Base-by-base conservation (phyloP, 64 coral and sea anemone genomes). In the Montipora sp. region DNA sequence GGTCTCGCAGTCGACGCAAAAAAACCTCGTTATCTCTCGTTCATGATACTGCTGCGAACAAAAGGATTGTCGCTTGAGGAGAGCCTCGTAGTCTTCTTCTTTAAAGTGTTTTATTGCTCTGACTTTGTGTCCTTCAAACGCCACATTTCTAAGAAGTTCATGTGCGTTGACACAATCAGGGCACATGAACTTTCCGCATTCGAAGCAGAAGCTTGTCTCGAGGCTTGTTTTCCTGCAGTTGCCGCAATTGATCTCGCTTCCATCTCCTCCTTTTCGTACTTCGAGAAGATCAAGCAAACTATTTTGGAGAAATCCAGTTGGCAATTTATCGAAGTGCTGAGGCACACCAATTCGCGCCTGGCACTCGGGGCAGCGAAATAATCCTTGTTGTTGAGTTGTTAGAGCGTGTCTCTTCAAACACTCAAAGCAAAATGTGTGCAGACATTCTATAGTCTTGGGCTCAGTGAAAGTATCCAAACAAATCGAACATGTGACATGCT, bases 251-350 rank as follows among this genome's bases (percentile, higher is more conserved):
- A 45, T 16, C 10, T 89, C 76, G 48, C 48, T 22, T 76, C 45
- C 59, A 59, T 55, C 22, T 3, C 59, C 46, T 0, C 76, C 53
- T 36, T 89, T 59, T 46, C 22, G 27, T 10, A 77, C 76, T 11
- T 51, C 23, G 10, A 89, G 72, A 59, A 89, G 51, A 43, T 7
- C 73, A 77, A 76, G 71, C 57, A 76, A 76, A 76, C 87, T 89
- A 76, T 89, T 89, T 5, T 89, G 87, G 3, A 76, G 87, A 15
- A 89, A 89, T 59, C 87, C 76, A 13, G 71, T 89, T 18, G 71
- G 87, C 24, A 77, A 59, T 7, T 77, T 58, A 51, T 89, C 87
- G n/a, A 89, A 89, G 51, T 23, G 3, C 5, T 89, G 72, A 36
- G 87, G 87, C 1, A 89, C 49, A 0, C 2, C 50, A 60, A 77